Conservation (phyloP, 53 echinoderm and acorn worm genomes). For the Holothuria scabra region DNA sequence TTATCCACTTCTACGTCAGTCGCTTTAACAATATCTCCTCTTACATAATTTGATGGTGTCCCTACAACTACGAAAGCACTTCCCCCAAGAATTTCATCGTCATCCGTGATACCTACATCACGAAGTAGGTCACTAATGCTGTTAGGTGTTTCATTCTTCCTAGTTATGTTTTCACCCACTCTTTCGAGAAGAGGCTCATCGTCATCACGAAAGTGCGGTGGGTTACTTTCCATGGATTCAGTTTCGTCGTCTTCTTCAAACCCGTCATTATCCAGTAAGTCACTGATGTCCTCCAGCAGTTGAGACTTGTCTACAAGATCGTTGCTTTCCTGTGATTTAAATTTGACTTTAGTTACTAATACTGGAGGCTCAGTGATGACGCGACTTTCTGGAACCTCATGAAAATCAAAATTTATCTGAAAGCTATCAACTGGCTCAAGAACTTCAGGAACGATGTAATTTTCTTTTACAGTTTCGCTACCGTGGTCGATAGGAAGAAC, state of each 20-base stretch:
- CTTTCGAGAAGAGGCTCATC: neutral
- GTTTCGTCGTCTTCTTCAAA: neutral
- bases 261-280: neutral
- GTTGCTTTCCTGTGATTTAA: neutral
- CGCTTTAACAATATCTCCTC: too few species aligned
- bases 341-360: neutral
- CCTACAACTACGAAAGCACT: constrained; percentile 24
- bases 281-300: constrained; percentile 6
- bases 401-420: neutral
- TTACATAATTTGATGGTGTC: neutral
- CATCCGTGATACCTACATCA: neutral
- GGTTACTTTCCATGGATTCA: constrained; percentile 27
- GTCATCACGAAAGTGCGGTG: constrained; percentile 4
- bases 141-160: too few species aligned
- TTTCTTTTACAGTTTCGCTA: neutral
- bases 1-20: neutral
- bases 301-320: neutral
- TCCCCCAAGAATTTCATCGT: neutral
- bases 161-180: neutral
- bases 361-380: neutral
- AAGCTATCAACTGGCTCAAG: constrained; percentile 8
- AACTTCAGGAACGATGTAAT: constrained; percentile 3
- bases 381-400: neutral
- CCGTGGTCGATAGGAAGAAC: constrained; percentile 1
- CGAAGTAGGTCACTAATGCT: neutral